Evolutionary conservation across 2,113 vertebrate genomes (phyloP).

Genomic region (Scalopus aquaticus): DNA sequence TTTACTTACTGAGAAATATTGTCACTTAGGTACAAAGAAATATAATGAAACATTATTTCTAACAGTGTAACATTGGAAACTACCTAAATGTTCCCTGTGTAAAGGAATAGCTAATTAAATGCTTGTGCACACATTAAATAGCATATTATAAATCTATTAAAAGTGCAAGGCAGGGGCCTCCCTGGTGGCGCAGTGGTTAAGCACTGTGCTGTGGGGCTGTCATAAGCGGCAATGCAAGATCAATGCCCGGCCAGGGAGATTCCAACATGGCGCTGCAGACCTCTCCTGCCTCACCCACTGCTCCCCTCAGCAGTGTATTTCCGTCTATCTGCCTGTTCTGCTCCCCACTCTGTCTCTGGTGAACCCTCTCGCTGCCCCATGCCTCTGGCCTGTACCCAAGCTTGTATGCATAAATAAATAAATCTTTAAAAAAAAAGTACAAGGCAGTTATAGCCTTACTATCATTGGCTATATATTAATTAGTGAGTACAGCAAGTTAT

Average conservation of each 20-base stretch:
- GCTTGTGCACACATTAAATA: not conserved
- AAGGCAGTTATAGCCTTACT: not conserved
- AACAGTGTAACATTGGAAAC: not conserved
- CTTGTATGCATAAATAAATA: too few relatives aligned
- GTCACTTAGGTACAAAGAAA: not conserved
- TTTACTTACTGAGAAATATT: not conserved
- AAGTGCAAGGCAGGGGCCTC: not conserved
- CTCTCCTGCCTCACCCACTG: too few relatives aligned
- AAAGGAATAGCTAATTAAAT: not conserved
- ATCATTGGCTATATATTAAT: not conserved
- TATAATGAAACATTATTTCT: constrained; percentile 7
- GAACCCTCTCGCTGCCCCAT: too few relatives aligned
- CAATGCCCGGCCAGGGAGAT: too few relatives aligned
- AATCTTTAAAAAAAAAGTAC: not conserved
- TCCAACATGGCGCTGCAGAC: too few relatives aligned
- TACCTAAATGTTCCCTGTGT: not conserved
- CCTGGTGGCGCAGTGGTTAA: too few relatives aligned
- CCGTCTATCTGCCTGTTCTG: too few relatives aligned
- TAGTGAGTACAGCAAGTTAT: not conserved
- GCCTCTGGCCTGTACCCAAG: too few relatives aligned
- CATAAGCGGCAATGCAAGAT: too few relatives aligned
- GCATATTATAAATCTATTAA: not conserved
- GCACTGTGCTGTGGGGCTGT: too few relatives aligned
- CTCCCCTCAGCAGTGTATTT: too few relatives aligned
- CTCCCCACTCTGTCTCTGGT: too few relatives aligned